A percentile compares a stretch with the other conserved stretches of the same genome.
phyloP scores from a whole-genome alignment of 2,888 invertebrate genomes.

The Leptopilina syphax region DNA sequence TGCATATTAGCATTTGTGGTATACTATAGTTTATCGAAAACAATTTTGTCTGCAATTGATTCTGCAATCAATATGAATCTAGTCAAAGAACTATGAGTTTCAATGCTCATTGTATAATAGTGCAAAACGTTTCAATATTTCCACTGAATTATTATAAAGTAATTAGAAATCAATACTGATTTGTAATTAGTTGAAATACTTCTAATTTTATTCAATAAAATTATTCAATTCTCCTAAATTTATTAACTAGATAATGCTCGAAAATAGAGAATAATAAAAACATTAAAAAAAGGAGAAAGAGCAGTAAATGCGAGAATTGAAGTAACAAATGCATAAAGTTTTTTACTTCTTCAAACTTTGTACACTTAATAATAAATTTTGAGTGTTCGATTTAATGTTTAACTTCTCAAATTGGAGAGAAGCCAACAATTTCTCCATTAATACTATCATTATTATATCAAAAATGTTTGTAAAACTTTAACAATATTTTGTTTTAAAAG shows the following conservation, averaged over 20 bases:
- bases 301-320: background rate
- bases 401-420: slow-evolving; percentile 11
- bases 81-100: background rate
- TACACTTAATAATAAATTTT: slow-evolving; percentile 30
- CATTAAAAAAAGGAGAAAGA: background rate
- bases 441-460: slow-evolving; percentile 4
- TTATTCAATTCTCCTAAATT: too few species aligned
- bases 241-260: too few species aligned
- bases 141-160: background rate
- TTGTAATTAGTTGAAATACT: too few species aligned
- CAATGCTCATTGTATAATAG: background rate
- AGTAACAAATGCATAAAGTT: slow-evolving; percentile 8
- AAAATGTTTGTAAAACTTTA: background rate
- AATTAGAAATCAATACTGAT: too few species aligned
- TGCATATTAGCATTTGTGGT: background rate
- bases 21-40: background rate
- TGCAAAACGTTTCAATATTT: background rate
- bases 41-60: background rate
- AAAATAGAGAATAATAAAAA: background rate
- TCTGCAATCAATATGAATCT: background rate
- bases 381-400: slow-evolving; percentile 25
- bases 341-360: background rate
- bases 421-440: slow-evolving; percentile 13
- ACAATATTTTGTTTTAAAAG: background rate
- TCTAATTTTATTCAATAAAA: too few species aligned